Evolutionary conservation across 2,113 vertebrate species (phyloP), one percentile per base, ranked within the genome.

Genomic region (Tympanuchus pallidicinctus): DNA sequence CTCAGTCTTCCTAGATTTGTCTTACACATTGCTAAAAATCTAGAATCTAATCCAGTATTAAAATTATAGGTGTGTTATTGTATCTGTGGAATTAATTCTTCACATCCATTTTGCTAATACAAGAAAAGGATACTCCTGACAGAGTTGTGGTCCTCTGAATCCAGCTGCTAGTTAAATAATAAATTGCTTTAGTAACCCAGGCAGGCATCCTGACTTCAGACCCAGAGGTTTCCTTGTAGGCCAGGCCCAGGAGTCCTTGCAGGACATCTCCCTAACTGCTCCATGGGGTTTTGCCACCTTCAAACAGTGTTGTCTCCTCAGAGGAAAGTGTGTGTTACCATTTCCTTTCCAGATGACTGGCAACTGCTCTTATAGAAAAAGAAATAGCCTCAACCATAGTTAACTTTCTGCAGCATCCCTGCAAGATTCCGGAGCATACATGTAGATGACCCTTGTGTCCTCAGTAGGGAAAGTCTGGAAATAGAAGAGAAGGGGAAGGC

Each of bases 371-470:
- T 47, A 47, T 30, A n/a, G 61, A 73, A 54, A 78, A 63, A 50
- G 38, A 18, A 32, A 48, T 73, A 48, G 21, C 42, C 54, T 22
- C 32, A 79, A 7, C 30, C 36, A 11, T 19, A 52, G 22, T 57
- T 52, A 75, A 28, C 36, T 52, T 63, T 12, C 42, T 59, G 36
- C n/a, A 30, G 4, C 56, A 22, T 15, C 45, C 14, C 21, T 65
- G 20, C 17, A 11, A 28, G 43, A 54, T 80, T 21, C 57, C 48
- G 32, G 57, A n/a, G 21, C 20, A 5, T 69, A 79, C 13, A 32
- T 0, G 4, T 20, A 11, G 11, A 9, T 0, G 1, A 10, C 28
- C 52, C 38, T 8, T 8, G 11, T 52, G 70, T 17, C n/a, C 38
- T 60, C 17, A 8, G 30, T 13, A 42, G 75, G 30, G 43, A 52